Evolutionary conservation across 1,140 invertebrate species (phyloP).

Genomic region (Drosophila triauraria): DNA sequence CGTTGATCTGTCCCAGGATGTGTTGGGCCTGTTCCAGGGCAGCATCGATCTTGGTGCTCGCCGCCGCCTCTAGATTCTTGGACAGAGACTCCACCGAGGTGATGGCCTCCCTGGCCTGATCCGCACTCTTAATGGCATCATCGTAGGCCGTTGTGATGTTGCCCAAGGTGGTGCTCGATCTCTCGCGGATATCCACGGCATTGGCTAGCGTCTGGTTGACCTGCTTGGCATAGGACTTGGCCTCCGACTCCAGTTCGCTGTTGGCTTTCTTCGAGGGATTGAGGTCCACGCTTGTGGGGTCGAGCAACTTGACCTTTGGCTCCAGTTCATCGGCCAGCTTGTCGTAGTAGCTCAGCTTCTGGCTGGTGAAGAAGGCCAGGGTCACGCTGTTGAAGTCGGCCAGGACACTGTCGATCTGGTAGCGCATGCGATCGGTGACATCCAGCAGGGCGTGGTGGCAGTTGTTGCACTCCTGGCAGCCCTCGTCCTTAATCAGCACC

Average conservation of each 20-base stretch:
- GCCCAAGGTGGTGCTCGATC: constrained; percentile 86
- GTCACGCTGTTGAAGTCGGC: constrained; percentile 89
- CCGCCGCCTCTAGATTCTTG: constrained; percentile 88
- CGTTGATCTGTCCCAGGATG: constrained; percentile 87
- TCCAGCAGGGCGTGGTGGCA: constrained; percentile 95
- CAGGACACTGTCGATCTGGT: constrained; percentile 88
- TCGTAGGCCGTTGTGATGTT: constrained; percentile 87
- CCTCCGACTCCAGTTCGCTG: constrained; percentile 86
- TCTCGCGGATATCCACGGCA: constrained; percentile 84
- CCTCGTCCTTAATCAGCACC: constrained; percentile 89
- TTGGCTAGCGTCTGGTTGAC: constrained; percentile 86
- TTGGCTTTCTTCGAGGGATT: constrained; percentile 87
- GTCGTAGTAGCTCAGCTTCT: constrained; percentile 91
- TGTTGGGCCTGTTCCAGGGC: constrained; percentile 90
- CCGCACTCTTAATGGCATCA: constrained; percentile 86
- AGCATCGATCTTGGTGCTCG: constrained; percentile 91
- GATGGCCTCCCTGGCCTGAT: constrained; percentile 87
- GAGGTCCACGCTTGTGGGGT: constrained; percentile 89
- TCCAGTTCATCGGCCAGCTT: constrained; percentile 88
- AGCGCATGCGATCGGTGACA: constrained; percentile 91
- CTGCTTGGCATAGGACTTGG: constrained; percentile 87
- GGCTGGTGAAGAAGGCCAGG: constrained; percentile 91
- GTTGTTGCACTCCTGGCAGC: constrained; percentile 93
- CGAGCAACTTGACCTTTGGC: constrained; percentile 89
- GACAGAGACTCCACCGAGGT: constrained; percentile 89